Conservation (phyloP, 2,797 vertebrate genomes). For the Cheirogaleus major region DNA sequence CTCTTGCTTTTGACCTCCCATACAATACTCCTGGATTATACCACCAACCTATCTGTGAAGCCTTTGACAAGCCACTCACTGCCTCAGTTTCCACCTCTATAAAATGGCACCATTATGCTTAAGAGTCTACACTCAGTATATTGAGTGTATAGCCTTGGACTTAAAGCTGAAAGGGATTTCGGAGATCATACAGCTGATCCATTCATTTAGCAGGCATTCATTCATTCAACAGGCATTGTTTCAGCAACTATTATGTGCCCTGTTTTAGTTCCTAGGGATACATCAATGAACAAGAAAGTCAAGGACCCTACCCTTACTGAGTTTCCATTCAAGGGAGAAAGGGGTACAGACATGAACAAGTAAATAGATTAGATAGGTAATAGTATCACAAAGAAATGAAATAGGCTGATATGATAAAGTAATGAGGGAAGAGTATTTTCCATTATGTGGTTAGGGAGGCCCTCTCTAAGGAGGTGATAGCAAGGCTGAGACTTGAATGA, state of each 20-base stretch:
- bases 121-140: background rate
- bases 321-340: background rate
- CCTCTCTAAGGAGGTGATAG: background rate
- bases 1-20: background rate
- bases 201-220: background rate
- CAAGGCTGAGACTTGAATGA: background rate
- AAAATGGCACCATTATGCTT: background rate
- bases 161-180: background rate
- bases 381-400: background rate
- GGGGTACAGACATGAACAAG: background rate
- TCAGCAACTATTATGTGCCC: background rate
- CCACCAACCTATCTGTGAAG: accelerated
- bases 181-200: background rate
- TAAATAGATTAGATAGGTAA: background rate
- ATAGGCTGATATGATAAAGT: background rate
- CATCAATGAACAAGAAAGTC: background rate
- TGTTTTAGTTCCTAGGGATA: background rate
- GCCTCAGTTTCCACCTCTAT: conserved; percentile 10
- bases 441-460: background rate
- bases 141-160: background rate
- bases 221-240: background rate
- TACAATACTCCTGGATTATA: background rate
- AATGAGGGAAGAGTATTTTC: background rate
- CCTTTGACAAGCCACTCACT: background rate
- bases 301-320: background rate